Percentiles rank a stretch among this genome's conserved stretches.
phyloP scores from a whole-genome alignment of 2,797 vertebrate genomes.

The Catharus ustulatus region DNA sequence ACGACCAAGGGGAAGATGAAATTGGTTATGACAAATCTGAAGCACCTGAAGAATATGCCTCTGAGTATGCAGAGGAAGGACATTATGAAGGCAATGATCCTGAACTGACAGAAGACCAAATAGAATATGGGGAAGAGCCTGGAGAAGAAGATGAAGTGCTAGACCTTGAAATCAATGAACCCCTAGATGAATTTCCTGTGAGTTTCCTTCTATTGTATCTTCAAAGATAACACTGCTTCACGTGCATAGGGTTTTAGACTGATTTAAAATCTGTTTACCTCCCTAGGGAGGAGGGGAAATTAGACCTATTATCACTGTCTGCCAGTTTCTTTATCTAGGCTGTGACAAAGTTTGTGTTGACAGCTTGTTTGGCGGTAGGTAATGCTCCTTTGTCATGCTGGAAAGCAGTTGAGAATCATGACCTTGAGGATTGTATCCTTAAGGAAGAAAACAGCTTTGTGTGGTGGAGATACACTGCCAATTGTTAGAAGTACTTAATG shows the following conservation, averaged over 20 bases:
- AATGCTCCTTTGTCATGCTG: slow-evolving; percentile 86
- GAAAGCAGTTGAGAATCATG: slow-evolving; percentile 85
- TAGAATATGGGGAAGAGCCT: slow-evolving; percentile 84
- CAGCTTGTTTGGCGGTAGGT: slow-evolving; percentile 92
- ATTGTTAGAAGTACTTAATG: slow-evolving; percentile 90
- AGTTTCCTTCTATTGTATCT: slow-evolving; percentile 81
- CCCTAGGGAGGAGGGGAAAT: slow-evolving; percentile 81
- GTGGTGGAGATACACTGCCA: slow-evolving; percentile 86
- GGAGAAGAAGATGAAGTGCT: slow-evolving; percentile 90
- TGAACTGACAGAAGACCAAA: slow-evolving; percentile 83
- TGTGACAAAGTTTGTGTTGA: slow-evolving; percentile 96
- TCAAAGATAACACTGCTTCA: slow-evolving; percentile 81
- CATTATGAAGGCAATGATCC: slow-evolving; percentile 80
- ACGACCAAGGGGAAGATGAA: slow-evolving; percentile 83
- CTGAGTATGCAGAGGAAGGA: slow-evolving; percentile 81
- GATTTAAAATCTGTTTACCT: slow-evolving; percentile 86
- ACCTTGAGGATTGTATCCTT: slow-evolving; percentile 92
- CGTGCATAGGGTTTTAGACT: slow-evolving; percentile 73
- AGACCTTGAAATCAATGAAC: slow-evolving; percentile 95
- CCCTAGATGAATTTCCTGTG: slow-evolving; percentile 97
- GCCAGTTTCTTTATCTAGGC: slow-evolving; percentile 92
- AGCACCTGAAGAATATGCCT: slow-evolving; percentile 71
- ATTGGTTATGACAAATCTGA: slow-evolving; percentile 80
- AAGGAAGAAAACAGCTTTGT: slow-evolving; percentile 91
- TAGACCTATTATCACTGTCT: slow-evolving; percentile 92